Percentiles rank a stretch among this genome's conserved stretches.
Evolutionary conservation across 35 echinoderm and acorn worm genomes (phyloP).

Genomic region (Chiridota heheva): DNA sequence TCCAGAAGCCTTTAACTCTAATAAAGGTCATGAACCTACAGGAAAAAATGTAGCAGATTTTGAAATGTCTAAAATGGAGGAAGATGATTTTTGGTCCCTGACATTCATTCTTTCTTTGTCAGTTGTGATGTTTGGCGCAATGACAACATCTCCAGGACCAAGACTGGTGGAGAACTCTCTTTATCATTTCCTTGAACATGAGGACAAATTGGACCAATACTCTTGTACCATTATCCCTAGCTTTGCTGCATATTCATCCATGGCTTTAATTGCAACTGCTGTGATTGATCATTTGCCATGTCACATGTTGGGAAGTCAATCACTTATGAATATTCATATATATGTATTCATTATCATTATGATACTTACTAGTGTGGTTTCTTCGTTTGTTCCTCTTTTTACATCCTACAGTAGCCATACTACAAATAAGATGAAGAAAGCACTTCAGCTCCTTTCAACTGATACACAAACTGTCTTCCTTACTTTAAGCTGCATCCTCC

Average conservation of each 20-base stretch:
- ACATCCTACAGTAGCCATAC: conserved; percentile 8
- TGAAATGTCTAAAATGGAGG: background rate
- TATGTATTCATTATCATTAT: conserved; percentile 55
- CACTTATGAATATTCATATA: conserved; percentile 67
- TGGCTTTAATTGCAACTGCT: conserved; percentile 35
- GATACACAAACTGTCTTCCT: conserved; percentile 48
- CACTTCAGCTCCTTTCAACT: conserved; percentile 43
- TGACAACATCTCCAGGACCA: conserved; percentile 50
- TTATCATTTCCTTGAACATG: conserved; percentile 51
- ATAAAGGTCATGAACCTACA: background rate
- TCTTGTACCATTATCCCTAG: conserved; percentile 24
- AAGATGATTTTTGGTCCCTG: conserved; percentile 15
- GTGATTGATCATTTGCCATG: conserved; percentile 56
- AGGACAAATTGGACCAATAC: conserved; percentile 77
- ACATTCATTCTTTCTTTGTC: conserved; percentile 56
- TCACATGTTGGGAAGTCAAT: conserved; percentile 31
- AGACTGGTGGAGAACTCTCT: conserved; percentile 63
- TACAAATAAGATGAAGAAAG: conserved; percentile 36
- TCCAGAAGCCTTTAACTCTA: no score
- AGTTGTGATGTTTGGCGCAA: conserved; percentile 41
- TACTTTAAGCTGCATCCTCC: conserved; percentile 38
- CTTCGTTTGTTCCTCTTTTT: conserved; percentile 50
- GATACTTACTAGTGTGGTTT: conserved; percentile 55
- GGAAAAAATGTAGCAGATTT: background rate
- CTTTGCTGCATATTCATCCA: conserved; percentile 31